Conservation (phyloP, 2,797 vertebrate species). For the Chromobotia macracanthus region DNA sequence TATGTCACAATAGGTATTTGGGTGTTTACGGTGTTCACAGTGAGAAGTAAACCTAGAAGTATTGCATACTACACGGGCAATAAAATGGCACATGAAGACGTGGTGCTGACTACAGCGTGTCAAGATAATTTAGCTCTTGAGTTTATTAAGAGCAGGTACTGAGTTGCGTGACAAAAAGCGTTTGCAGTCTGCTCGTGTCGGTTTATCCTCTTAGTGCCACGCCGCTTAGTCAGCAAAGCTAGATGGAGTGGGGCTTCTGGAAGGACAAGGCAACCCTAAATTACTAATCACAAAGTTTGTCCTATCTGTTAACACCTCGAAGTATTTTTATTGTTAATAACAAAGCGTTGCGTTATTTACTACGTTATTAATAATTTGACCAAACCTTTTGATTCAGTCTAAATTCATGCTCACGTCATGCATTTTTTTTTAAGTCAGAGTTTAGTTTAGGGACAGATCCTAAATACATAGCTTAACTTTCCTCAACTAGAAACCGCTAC, state of each 20-base stretch:
- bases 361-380: not conserved
- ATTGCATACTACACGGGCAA: not conserved
- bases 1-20: not conserved
- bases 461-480: slow-evolving; percentile 6
- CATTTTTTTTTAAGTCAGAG: no score
- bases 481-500: slow-evolving; percentile 50
- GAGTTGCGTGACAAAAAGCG: slow-evolving; percentile 77
- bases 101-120: slow-evolving; percentile 47
- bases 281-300: slow-evolving; percentile 46
- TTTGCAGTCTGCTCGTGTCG: slow-evolving; percentile 64
- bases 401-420: no score
- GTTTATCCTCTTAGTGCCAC: slow-evolving; percentile 77
- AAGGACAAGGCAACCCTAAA: slow-evolving; percentile 47
- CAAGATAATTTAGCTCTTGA: slow-evolving; percentile 55
- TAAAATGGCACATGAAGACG: slow-evolving; percentile 47
- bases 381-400: not conserved
- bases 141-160: slow-evolving; percentile 62
- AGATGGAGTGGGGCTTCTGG: slow-evolving; percentile 56
- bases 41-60: not conserved
- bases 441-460: not conserved
- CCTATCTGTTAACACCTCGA: not conserved
- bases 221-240: slow-evolving; percentile 72
- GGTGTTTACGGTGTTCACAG: slow-evolving; percentile 32
- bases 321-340: not conserved
- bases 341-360: not conserved